A percentile compares a stretch with the other conserved stretches of the same genome.
These are phyloP conservation scores for Willisornis vidua DNA, from an alignment of 2,113 vertebrate species.

Conservation along the genomic window DNA sequence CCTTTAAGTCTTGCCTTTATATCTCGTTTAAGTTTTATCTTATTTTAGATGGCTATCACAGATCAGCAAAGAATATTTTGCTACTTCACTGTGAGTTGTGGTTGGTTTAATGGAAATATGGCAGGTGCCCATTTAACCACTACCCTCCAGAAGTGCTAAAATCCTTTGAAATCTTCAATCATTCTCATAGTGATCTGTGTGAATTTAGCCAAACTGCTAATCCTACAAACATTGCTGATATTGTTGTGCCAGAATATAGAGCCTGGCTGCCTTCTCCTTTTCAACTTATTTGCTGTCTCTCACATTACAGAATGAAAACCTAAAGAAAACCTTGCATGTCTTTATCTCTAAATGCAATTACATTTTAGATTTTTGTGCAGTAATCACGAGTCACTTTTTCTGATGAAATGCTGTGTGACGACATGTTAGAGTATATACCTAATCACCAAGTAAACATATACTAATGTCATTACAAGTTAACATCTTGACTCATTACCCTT, in stretches of 20 bases:
- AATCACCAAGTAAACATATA: not conserved
- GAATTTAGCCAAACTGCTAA: not conserved
- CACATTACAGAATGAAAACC: not conserved
- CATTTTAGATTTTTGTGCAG: not conserved
- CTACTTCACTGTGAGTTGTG: not conserved
- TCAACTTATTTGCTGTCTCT: not conserved
- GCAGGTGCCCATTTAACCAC: not conserved
- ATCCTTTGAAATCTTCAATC: not conserved
- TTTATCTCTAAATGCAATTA: not conserved
- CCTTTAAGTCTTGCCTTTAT: not conserved
- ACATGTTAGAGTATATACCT: not conserved
- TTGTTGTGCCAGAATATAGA: not conserved
- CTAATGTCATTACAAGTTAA: not conserved
- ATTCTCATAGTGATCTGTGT: not conserved
- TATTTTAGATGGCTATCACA: not conserved
- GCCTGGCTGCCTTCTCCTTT: not conserved
- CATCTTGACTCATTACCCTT: slow-evolving; percentile 7
- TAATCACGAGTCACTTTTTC: not conserved
- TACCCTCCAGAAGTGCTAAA: not conserved
- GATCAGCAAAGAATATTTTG: not conserved
- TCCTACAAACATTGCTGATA: not conserved
- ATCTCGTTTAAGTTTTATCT: not conserved
- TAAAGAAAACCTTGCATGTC: not conserved
- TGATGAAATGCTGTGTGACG: not conserved
- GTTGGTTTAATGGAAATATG: not conserved